phyloP scores from a whole-genome alignment of 2,888 invertebrate genomes.

The Cryptosula pallasiana region DNA sequence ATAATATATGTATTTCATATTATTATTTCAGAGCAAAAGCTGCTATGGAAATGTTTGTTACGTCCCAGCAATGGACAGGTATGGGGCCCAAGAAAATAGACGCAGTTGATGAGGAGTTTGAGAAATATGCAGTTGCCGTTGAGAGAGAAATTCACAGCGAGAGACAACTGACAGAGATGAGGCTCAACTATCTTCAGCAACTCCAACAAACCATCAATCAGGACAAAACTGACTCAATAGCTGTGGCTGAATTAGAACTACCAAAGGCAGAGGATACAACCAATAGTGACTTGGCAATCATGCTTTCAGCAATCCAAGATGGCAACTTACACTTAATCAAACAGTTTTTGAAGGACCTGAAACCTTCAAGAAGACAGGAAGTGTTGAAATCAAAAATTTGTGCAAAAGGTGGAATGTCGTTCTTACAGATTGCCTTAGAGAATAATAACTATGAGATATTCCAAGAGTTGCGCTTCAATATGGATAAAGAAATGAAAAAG shows the following conservation, averaged over 20 bases:
- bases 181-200: constrained; percentile 3
- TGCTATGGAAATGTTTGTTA: too few species aligned
- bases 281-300: constrained; percentile 2
- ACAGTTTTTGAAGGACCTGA: neutral
- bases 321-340: neutral
- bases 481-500: neutral
- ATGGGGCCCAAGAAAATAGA: neutral
- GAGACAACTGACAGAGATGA: neutral
- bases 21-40: too few species aligned
- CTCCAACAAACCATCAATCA: neutral
- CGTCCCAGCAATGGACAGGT: too few species aligned
- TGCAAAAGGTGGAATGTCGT: neutral
- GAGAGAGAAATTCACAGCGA: neutral
- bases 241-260: neutral
- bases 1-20: too few species aligned
- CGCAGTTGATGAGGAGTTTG: neutral
- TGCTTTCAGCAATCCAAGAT: constrained; percentile 15
- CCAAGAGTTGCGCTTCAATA: neutral
- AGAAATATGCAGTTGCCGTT: neutral
- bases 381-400: neutral
- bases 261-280: neutral
- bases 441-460: neutral
- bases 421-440: neutral
- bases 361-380: neutral
- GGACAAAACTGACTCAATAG: neutral